Base-by-base conservation (phyloP, 2,888 invertebrate species). In the Tipula confusa region DNA sequence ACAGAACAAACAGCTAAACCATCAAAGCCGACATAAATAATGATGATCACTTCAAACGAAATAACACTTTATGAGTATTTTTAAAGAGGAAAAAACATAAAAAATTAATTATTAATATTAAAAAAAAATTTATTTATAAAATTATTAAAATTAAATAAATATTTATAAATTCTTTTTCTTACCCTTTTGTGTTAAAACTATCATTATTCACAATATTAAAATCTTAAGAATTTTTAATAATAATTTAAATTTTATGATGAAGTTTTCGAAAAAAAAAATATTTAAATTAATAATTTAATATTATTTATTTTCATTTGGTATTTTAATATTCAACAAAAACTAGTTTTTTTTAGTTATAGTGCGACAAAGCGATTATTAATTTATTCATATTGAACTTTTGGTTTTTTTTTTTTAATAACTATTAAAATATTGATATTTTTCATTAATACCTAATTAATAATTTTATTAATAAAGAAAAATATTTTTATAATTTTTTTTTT, bases 171-270 rank as follows among this genome's bases (percentile, higher is more conserved):
- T 43, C 5, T 64, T 64, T 64, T 64, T 64, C 24, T 7, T 9
- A 18, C 64, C 64, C 24, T 64, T 64, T 64, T 64, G 64, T 64
- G 64, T 64, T 24, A 64, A 64, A 64, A 64, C 64, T 9, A 64
- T 64, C 24, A 64, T 64, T 64, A 64, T 64, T 64, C 64, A 64
- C 64, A 64, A 64, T 24, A 64, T 64, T 64, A 64, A 64, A 64
- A 64, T 64, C 24, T 64, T 24, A 64, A 64, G 64, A 64, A 64
- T 64, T 64, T 43, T 64, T 24, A 9, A 64, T 64, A 64, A 64
- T 64, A 64, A 64, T 64, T 64, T 64, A 64, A 64, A 64, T 64
- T 64, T 64, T 64, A 64, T 64, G 64, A 64, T 24, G 64, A 11
- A 64, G 64, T 64, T 24, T 64, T 24, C 9, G 13, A 38, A 9